Evolutionary conservation across 2,113 vertebrate species (phyloP).

Genomic region (Siniperca knerii): DNA sequence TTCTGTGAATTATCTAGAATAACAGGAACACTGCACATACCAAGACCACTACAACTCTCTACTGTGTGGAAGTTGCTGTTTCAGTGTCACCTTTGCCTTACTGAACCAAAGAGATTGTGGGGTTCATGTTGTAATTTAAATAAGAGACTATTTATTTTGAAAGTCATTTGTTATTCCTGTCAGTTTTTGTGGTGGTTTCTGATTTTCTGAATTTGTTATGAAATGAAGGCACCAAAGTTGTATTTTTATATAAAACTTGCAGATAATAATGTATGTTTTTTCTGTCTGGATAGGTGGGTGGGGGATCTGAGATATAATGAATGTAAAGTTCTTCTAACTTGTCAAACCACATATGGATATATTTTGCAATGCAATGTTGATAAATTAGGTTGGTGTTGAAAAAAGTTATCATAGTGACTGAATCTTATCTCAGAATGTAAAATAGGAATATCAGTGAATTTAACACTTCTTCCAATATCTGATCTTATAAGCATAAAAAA

Average conservation of each 20-base stretch:
- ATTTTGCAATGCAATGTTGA: constrained; percentile 46
- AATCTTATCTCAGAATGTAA: background rate
- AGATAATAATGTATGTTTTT: constrained; percentile 2
- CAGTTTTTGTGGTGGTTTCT: constrained; percentile 30
- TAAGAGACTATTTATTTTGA: constrained; percentile 4
- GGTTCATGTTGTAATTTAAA: constrained; percentile 33
- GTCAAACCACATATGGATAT: constrained; percentile 2
- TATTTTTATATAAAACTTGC: constrained; percentile 30
- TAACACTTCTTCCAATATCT: background rate
- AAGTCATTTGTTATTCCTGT: constrained; percentile 31
- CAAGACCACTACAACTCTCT: background rate
- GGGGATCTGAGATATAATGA: constrained; percentile 8
- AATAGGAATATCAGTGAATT: background rate
- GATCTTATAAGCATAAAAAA: background rate
- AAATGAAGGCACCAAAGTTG: constrained; percentile 43
- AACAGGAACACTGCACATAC: background rate
- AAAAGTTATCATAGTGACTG: background rate
- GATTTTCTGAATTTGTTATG: background rate
- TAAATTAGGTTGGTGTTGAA: background rate
- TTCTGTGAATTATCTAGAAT: background rate
- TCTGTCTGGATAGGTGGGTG: background rate
- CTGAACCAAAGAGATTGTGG: constrained; percentile 68
- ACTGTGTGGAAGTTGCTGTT: constrained; percentile 7
- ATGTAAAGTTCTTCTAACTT: constrained; percentile 36
- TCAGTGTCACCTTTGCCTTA: constrained; percentile 52